Percentiles rank a stretch among this genome's conserved stretches.
These are phyloP conservation scores for Sebastes glaucus DNA, from an alignment of 2,797 vertebrate genomes.

Conservation along the genomic window DNA sequence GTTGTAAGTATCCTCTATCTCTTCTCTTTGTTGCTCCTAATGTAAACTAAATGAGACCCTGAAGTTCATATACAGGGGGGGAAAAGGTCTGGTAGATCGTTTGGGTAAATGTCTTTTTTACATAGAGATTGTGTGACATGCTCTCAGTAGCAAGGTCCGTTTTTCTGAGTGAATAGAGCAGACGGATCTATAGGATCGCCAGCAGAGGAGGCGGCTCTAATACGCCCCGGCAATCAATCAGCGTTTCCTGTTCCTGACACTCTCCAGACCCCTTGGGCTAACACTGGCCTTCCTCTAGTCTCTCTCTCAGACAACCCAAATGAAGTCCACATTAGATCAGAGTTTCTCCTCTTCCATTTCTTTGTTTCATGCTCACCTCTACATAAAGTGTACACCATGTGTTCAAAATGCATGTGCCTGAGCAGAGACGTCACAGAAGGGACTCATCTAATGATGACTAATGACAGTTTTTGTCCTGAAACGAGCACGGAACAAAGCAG, in stretches of 20 bases:
- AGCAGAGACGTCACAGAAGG: not conserved
- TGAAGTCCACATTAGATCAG: not conserved
- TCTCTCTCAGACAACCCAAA: slow-evolving; percentile 10
- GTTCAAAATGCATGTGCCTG: not conserved
- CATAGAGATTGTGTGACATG: slow-evolving; percentile 30
- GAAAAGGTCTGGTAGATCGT: slow-evolving; percentile 2
- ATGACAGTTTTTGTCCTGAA: slow-evolving; percentile 33
- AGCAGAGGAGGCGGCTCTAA: slow-evolving; percentile 47
- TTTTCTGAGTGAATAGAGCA: slow-evolving; percentile 29
- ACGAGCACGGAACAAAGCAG: not conserved
- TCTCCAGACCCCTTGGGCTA: slow-evolving; percentile 81
- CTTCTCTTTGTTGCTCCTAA: not conserved
- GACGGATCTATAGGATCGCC: slow-evolving; percentile 35
- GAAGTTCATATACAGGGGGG: not conserved
- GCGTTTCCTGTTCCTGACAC: slow-evolving; percentile 88
- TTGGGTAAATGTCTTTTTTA: slow-evolving; percentile 20
- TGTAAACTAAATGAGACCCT: slow-evolving; percentile 30
- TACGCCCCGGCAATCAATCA: slow-evolving; percentile 70
- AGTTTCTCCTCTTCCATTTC: not conserved
- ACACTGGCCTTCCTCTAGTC: slow-evolving; percentile 80
- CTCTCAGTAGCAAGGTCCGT: slow-evolving; percentile 37
- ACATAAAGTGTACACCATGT: not conserved
- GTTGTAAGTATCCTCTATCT: slow-evolving; percentile 87
- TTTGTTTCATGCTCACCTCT: not conserved
- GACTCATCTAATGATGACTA: slow-evolving; percentile 38